Conservation (phyloP, 2,888 invertebrate species). For the Acanthococcus lagerstroemiae region DNA sequence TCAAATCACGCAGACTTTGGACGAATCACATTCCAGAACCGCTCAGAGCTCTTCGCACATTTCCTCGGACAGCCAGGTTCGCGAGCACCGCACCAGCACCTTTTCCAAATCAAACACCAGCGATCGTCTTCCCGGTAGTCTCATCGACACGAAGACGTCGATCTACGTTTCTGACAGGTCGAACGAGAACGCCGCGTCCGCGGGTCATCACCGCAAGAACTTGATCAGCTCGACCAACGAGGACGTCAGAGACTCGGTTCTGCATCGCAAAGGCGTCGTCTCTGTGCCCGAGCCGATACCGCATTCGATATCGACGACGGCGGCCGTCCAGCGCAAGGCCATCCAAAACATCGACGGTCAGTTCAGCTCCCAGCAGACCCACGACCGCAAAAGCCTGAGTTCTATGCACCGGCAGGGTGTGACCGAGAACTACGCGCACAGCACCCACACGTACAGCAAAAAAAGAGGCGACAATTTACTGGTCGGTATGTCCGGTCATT, state of each 20-base stretch:
- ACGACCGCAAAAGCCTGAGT: conserved; percentile 66
- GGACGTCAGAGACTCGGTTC: conserved; percentile 64
- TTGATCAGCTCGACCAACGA: conserved; percentile 59
- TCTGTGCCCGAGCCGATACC: conserved; percentile 54
- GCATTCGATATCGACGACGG: conserved; percentile 58
- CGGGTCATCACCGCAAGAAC: conserved; percentile 58
- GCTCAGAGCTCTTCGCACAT: too few relatives aligned
- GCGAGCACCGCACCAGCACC: too few relatives aligned
- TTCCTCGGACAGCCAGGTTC: too few relatives aligned
- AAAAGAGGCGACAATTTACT: conserved; percentile 9
- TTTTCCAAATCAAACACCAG: too few relatives aligned
- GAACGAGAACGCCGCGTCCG: not conserved
- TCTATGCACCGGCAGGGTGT: conserved; percentile 58
- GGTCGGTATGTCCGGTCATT: conserved; percentile 54
- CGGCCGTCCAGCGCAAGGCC: conserved; percentile 63
- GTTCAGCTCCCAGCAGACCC: conserved; percentile 54
- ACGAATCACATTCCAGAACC: too few relatives aligned
- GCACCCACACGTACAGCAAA: conserved; percentile 48
- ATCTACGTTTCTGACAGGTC: not conserved
- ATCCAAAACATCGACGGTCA: conserved; percentile 65
- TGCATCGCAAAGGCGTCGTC: conserved; percentile 63
- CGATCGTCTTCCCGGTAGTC: not conserved
- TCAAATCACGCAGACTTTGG: too few relatives aligned
- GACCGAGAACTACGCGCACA: conserved; percentile 21
- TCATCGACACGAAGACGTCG: not conserved